Evolutionary conservation across 1,140 invertebrate genomes (phyloP).

Genomic region (Drosophila malerkotliana): DNA sequence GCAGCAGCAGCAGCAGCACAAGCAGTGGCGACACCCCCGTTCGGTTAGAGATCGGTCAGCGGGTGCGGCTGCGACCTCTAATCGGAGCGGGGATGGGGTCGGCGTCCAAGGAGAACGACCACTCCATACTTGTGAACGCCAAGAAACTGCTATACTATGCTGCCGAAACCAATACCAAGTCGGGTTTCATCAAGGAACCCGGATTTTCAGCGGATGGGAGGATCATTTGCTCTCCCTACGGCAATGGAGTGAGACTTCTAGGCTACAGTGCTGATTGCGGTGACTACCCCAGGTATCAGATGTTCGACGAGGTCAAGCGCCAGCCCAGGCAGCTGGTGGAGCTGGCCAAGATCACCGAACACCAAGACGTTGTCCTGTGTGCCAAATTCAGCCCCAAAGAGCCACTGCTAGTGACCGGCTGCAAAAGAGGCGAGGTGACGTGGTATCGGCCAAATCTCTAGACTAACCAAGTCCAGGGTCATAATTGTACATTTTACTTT

Average conservation of each 20-base stretch:
- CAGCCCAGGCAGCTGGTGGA: constrained; percentile 85
- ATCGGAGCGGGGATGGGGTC: constrained; percentile 4
- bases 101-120: constrained; percentile 22
- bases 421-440: constrained; percentile 92
- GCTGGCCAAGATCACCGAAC: constrained; percentile 89
- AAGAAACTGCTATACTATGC: constrained; percentile 92
- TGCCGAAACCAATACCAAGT: constrained; percentile 94
- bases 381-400: constrained; percentile 95
- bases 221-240: constrained; percentile 95
- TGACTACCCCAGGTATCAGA: constrained; percentile 89
- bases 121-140: constrained; percentile 88
- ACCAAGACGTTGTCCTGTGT: constrained; percentile 93
- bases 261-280: constrained; percentile 91
- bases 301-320: constrained; percentile 73
- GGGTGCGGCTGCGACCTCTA: constrained; percentile 44
- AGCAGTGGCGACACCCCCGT: constrained; percentile 33
- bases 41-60: constrained; percentile 41
- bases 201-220: constrained; percentile 95
- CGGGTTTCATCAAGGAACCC: constrained; percentile 94
- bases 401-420: constrained; percentile 94
- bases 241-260: constrained; percentile 91
- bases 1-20: constrained; percentile 18
- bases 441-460: constrained; percentile 92
- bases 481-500: constrained; percentile 37
- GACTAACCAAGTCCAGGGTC: background rate